Evolutionary conservation across 23 tunicate genomes (phyloP), one percentile per base, ranked within the genome.

Genomic region (Styela plicata): DNA sequence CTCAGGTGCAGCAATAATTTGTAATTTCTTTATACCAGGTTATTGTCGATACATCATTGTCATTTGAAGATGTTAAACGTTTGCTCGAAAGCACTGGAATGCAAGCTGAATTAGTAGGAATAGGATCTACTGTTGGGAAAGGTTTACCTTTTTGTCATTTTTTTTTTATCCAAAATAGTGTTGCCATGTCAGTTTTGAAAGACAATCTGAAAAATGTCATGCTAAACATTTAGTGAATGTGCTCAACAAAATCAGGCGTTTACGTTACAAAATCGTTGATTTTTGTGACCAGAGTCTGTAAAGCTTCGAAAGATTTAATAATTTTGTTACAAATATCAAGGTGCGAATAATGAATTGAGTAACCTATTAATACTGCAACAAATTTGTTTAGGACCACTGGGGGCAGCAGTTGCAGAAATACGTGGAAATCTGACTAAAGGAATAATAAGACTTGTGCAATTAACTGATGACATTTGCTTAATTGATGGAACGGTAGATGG

Each of bases 401-500:
- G 93, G 2, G 93, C 98, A 21, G 98, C 93, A 30, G 98, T 93
- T 20, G 98, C 84, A 65, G 98, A 93, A 77, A 69, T 93, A 0
- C 33, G 76, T 19, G 87, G 89, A 25, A 44, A 44, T 0, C 25
- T 17, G 5, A 82, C 74, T 1, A 88, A 88, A 65, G 98, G 98
- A 36, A 84, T 93, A 24, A 82, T 93, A 19, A 67, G 98, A 22
- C 71, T 93, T 33, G 64, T 82, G 1, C 98, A 93, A 81, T 63
- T 93, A 2, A 73, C 82, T 26, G 53, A 88, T 1, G 79, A 93
- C 36, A 34, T 36, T 63, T 93, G 98, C 64, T 70, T 93, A n/a
- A 73, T 93, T 36, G 98, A 93, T 7, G 98, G 98, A 27, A 83
- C 85, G 10, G 69, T 93, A n/a, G 88, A 93, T 77, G 98, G 98